These are phyloP conservation scores for Pseudocheirus occidentalis DNA, from an alignment of 2,797 vertebrate species.

Conservation along the genomic window DNA sequence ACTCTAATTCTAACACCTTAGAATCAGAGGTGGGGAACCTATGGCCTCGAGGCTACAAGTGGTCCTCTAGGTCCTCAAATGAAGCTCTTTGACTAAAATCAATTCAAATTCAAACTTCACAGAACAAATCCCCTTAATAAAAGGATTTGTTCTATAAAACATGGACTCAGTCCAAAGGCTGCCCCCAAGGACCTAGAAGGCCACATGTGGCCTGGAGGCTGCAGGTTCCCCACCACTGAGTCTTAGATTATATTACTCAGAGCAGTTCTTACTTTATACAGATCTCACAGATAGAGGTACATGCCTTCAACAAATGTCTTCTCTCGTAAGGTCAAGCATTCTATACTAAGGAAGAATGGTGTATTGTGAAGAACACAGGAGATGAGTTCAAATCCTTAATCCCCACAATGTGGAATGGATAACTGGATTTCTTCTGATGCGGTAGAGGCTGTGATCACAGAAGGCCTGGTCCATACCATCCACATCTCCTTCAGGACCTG, in stretches of 20 bases:
- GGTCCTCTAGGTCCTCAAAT: too few species aligned
- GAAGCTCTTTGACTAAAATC: too few species aligned
- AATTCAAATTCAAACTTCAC: too few species aligned
- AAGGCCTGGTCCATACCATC: background rate
- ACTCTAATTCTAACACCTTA: background rate
- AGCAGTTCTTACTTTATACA: background rate
- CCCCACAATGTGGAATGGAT: background rate
- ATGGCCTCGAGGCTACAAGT: too few species aligned
- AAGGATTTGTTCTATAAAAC: too few species aligned
- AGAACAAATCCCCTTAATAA: too few species aligned
- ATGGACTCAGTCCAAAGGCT: too few species aligned
- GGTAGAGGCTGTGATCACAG: background rate
- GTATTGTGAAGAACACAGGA: background rate
- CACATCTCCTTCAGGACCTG: background rate
- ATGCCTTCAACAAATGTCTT: background rate
- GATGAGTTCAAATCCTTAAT: background rate
- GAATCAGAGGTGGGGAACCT: too few species aligned
- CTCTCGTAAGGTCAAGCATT: background rate
- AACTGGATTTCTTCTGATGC: background rate
- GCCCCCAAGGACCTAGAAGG: too few species aligned
- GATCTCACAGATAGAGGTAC: background rate
- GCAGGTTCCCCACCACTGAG: too few species aligned
- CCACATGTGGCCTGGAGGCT: too few species aligned
- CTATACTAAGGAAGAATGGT: background rate
- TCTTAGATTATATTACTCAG: background rate